These are phyloP conservation scores for Syngnathoides biaculeatus DNA, from an alignment of 2,113 vertebrate genomes.

Conservation along the genomic window DNA sequence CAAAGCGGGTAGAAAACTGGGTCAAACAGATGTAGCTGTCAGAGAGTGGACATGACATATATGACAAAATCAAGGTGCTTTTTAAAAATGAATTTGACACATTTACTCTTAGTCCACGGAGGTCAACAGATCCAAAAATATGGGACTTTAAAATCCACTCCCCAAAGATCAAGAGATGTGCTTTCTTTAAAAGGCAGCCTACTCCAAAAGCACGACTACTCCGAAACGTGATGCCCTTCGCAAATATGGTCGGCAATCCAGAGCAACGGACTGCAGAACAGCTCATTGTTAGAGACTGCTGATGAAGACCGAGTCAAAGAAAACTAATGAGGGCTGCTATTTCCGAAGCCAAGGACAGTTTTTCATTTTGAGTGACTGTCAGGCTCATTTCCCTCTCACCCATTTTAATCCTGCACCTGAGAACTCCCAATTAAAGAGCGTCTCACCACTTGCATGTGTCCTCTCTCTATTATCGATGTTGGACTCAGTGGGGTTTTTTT, in stretches of 20 bases:
- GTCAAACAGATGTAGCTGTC: no score
- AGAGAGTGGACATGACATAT: no score
- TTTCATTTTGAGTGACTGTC: conserved; percentile 2
- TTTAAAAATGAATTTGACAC: no score
- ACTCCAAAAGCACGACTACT: background rate
- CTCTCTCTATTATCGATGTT: conserved; percentile 44
- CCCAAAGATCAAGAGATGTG: background rate
- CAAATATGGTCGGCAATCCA: background rate
- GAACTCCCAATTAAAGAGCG: conserved; percentile 15
- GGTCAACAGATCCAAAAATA: no score
- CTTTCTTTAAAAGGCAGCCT: background rate
- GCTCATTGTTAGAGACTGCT: background rate
- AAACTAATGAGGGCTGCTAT: background rate
- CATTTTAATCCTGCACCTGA: conserved; percentile 5
- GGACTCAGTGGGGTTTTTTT: conserved; percentile 37
- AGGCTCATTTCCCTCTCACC: background rate
- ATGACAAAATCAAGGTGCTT: no score
- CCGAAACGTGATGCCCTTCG: background rate
- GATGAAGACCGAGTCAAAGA: background rate
- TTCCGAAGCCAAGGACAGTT: conserved; percentile 2
- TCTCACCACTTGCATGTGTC: conserved; percentile 7
- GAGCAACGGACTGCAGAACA: background rate
- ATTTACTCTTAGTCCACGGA: no score
- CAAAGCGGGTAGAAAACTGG: no score
- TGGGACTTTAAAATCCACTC: background rate